Evolutionary conservation across 2,113 vertebrate species (phyloP).

Genomic region (Lepisosteus osseus): DNA sequence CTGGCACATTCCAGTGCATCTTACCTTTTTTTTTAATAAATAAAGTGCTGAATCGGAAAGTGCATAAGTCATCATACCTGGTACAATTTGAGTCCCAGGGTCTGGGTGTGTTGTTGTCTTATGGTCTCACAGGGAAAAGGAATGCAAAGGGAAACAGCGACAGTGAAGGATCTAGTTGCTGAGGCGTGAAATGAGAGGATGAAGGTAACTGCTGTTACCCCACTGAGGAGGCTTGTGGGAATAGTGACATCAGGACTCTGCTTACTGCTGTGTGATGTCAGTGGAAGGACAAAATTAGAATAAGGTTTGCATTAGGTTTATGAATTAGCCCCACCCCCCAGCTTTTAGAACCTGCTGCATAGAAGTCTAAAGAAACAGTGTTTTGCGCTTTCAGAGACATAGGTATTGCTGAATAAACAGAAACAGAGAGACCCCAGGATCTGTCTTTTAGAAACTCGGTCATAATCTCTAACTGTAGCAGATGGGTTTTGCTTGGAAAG

Average conservation of each 20-base stretch:
- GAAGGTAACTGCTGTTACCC: slow-evolving; percentile 44
- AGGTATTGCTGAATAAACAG: neutral
- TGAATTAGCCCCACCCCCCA: slow-evolving; percentile 22
- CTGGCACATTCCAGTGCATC: too few relatives aligned
- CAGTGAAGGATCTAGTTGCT: slow-evolving; percentile 55
- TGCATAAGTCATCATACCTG: slow-evolving; percentile 29
- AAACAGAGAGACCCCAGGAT: neutral
- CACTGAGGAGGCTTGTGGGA: slow-evolving; percentile 36
- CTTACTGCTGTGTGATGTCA: slow-evolving; percentile 39
- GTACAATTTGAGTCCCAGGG: slow-evolving; percentile 26
- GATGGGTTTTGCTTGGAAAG: neutral
- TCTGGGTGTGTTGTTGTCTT: slow-evolving; percentile 19
- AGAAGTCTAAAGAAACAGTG: neutral
- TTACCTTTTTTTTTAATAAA: neutral
- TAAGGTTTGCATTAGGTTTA: slow-evolving; percentile 29
- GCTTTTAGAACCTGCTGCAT: neutral
- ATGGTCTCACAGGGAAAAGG: slow-evolving; percentile 31
- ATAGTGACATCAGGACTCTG: slow-evolving; percentile 41
- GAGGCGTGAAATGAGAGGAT: slow-evolving; percentile 53
- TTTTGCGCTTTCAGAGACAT: neutral
- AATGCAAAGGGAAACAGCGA: slow-evolving; percentile 36
- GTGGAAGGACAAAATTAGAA: slow-evolving; percentile 45
- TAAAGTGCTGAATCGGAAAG: slow-evolving; percentile 19
- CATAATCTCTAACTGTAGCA: slow-evolving; percentile 4
- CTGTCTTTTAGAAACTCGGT: neutral